phyloP scores from a whole-genome alignment of 2,888 invertebrate species.

The Artemia sp. region DNA sequence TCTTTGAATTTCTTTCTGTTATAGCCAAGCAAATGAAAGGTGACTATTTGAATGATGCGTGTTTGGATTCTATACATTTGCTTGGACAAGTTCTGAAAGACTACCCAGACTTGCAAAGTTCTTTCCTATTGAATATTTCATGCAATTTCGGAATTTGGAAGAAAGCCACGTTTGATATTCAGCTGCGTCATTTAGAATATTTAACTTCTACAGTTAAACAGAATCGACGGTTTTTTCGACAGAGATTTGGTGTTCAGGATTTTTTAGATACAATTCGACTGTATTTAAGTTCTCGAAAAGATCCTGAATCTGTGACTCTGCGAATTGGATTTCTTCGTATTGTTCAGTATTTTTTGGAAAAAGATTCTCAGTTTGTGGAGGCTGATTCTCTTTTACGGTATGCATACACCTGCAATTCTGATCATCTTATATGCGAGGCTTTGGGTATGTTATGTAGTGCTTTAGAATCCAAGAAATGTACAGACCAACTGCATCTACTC shows the following conservation, averaged over 20 bases:
- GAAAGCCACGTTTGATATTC: slow-evolving; percentile 15
- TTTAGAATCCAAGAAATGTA: slow-evolving; percentile 10
- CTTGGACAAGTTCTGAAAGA: not conserved
- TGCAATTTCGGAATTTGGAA: slow-evolving; percentile 3
- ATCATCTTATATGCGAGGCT: not conserved
- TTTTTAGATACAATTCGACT: not conserved
- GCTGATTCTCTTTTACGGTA: not conserved
- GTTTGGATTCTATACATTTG: not conserved
- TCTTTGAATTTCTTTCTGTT: not conserved
- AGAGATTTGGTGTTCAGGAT: not conserved
- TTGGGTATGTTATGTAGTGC: not conserved
- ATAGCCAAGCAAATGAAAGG: not conserved
- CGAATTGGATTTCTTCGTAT: not conserved
- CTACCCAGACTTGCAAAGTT: not conserved
- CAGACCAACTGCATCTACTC: not conserved
- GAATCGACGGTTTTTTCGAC: not conserved
- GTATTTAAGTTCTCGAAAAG: not conserved
- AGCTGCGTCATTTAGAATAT: slow-evolving; percentile 1
- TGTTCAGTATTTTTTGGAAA: not conserved
- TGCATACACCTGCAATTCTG: not conserved
- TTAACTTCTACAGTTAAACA: not conserved
- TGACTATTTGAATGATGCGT: not conserved
- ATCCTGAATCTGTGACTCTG: not conserved
- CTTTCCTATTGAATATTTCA: not conserved
- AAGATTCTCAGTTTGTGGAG: slow-evolving; percentile 1